Base-by-base conservation (phyloP, 2,888 invertebrate species). In the Ceraclea dissimilis region DNA sequence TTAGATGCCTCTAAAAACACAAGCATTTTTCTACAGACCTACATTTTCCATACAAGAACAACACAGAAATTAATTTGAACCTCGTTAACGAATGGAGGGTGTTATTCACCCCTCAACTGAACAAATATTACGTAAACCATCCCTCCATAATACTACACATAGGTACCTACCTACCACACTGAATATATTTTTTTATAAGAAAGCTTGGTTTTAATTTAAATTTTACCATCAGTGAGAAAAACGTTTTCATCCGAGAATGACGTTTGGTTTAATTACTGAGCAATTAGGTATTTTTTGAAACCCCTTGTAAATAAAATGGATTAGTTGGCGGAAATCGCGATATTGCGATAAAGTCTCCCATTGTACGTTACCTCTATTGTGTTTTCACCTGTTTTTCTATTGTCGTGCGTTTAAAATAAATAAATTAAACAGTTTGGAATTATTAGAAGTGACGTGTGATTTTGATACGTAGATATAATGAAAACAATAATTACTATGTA, bases 51-150 rank as follows among this genome's bases (percentile, higher is more conserved):
- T n/a, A 13, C 5, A 13, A n/a, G 16, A 4, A 13, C 39, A 13
- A 52, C 43, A 13, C 16, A 61, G 56, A 56, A 61, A 61, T 61
- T 61, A 61, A 61, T 61, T 59, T 54, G 54, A 50, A 56, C 44
- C 52, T 57, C 54, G 54, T 58, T 61, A 61, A 61, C 60, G 54
- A 59, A 46, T 11, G 49, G 4, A 13, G 49, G 47, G 47, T 21
- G 43, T 20, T 43, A 21, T 46, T 43, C 21, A 17, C 31, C 43
- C 49, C 26, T 20, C 48, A 20, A 13, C 1, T 4, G 16, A n/a
- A n/a, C 13, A 39, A 8, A 39, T 13, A 39, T 39, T 39, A 39
- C n/a, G 5, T 39, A 16, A 39, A 39, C 49, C 21, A 31, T 17
- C 48, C 39, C n/a, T 10, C 26, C 10, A 10, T 39, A 16, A 5